These are phyloP conservation scores for Tipula confusa DNA, from an alignment of 2,888 invertebrate species.

Conservation along the genomic window DNA sequence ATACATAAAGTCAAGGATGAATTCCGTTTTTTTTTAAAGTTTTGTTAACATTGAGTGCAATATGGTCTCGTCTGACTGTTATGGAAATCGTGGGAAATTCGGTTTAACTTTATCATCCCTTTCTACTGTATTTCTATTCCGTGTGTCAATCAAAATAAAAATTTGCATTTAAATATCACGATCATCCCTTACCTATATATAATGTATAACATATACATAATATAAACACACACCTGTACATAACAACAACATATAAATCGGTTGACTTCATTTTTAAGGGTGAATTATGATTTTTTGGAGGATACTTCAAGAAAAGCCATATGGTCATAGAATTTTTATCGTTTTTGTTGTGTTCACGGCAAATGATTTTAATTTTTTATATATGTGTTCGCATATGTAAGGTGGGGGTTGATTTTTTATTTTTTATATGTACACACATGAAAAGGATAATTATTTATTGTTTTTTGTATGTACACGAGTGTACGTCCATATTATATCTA, in stretches of 20 bases:
- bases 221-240: slow-evolving; percentile 3
- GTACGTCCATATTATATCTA: no score
- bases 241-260: not conserved
- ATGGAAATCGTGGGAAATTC: not conserved
- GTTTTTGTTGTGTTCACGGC: slow-evolving; percentile 8
- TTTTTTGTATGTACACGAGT: not conserved
- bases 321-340: not conserved
- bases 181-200: not conserved
- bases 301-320: not conserved
- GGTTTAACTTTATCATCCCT: not conserved
- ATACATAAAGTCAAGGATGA: slow-evolving; percentile 6
- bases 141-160: not conserved
- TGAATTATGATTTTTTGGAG: slow-evolving; percentile 21
- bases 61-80: not conserved
- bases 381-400: not conserved
- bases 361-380: not conserved
- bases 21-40: not conserved
- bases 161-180: slow-evolving; percentile 25
- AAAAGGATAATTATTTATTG: slow-evolving; percentile 20
- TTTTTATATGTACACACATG: not conserved
- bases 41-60: not conserved
- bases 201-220: not conserved
- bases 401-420: not conserved
- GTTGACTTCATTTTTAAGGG: slow-evolving; percentile 12
- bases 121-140: not conserved